These are phyloP conservation scores for Arenaria interpres DNA, from an alignment of 2,113 vertebrate species.

Conservation along the genomic window DNA sequence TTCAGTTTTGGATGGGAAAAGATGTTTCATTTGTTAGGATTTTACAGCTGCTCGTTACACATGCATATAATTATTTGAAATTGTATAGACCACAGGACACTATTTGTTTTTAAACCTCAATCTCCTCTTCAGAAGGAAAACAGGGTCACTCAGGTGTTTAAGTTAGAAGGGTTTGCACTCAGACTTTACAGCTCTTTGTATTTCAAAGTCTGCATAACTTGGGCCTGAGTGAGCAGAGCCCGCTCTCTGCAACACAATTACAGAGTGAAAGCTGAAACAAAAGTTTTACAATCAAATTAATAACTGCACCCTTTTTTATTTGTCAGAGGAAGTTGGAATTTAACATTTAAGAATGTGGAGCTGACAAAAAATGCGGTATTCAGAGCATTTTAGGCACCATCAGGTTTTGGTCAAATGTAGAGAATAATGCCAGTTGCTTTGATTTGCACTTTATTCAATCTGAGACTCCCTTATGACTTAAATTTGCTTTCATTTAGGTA, in stretches of 20 bases:
- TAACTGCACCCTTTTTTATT: background rate
- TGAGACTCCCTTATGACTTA: background rate
- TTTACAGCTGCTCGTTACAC: background rate
- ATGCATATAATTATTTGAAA: background rate
- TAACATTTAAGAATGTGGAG: background rate
- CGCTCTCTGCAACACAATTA: background rate
- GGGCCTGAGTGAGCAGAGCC: background rate
- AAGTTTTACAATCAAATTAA: background rate
- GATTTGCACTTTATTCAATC: background rate
- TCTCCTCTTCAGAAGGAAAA: background rate
- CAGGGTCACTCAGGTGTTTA: background rate
- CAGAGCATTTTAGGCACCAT: background rate
- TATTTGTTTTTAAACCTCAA: background rate
- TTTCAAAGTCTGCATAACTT: background rate
- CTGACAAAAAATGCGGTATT: background rate
- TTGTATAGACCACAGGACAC: background rate
- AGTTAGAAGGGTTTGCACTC: background rate
- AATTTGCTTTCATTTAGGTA: background rate
- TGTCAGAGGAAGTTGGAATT: background rate
- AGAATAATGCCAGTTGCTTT: background rate
- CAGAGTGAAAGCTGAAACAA: background rate
- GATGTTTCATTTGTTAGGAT: background rate
- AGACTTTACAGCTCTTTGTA: background rate
- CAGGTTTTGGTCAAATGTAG: background rate
- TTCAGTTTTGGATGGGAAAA: background rate